phyloP scores from a whole-genome alignment of 2,888 invertebrate genomes.

The Xestoiulus laeticollis region DNA sequence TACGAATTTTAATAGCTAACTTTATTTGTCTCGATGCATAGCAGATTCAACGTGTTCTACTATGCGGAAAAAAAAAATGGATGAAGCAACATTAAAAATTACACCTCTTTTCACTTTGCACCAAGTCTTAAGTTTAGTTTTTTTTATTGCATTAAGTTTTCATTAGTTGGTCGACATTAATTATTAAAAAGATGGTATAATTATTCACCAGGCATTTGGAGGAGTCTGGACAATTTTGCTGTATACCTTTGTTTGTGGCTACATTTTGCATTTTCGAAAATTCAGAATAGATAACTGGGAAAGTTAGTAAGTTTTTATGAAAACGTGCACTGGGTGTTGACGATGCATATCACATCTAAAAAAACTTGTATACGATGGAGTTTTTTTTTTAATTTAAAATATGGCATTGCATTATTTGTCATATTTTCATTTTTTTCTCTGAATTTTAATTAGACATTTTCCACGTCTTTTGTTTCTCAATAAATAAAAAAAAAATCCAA shows the following conservation, averaged over 20 bases:
- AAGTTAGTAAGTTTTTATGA: neutral
- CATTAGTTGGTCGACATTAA: too few species aligned
- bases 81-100: neutral
- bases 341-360: neutral
- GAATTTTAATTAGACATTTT: conserved; percentile 14
- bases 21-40: neutral
- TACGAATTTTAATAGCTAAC: conserved; percentile 39
- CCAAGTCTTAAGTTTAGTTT: neutral
- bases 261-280: too few species aligned
- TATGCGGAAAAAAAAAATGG: neutral
- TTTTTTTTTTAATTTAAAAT: neutral
- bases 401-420: conserved; percentile 13
- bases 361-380: neutral
- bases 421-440: neutral
- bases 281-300: too few species aligned
- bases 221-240: too few species aligned
- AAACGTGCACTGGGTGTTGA: neutral
- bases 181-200: too few species aligned
- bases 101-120: neutral
- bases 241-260: too few species aligned
- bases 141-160: neutral
- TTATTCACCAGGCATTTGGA: too few species aligned
- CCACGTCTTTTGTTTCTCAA: neutral
- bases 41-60: neutral
- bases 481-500: neutral